Base-by-base conservation (phyloP, 1,140 invertebrate species). In the Aporrectodea caliginosa region DNA sequence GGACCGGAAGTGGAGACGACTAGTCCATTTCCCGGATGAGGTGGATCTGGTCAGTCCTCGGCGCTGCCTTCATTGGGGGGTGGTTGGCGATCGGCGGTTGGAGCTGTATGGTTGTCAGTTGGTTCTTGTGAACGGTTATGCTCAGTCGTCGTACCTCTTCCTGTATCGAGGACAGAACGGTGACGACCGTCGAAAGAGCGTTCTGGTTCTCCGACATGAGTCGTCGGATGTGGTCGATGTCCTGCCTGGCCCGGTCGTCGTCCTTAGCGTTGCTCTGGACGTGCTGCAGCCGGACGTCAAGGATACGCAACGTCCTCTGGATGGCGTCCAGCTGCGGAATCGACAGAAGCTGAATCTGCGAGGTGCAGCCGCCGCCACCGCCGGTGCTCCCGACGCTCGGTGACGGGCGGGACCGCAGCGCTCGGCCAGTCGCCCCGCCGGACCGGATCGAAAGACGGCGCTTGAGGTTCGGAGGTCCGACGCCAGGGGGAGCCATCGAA, bases 301-400 rank as follows among this genome's bases (percentile, higher is more conserved):
- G 81, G 31, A 88, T 82, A 76, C 88, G 87, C 78, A 87, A 86
- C 27, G 85, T 85, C 75, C 87, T 80, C 82, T 86, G 86, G 30
- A 88, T 88, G 35, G 85, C 86, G 78, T 88, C 87, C 34, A 88
- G 83, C 71, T 88, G 87, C 14, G 87, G 87, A 69, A 88, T 86
- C 27, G 85, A 84, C 69, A 88, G 78, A 14, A 86, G 85, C 71
- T 87, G 86, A 6, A 87, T 84, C 73, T 85, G 74, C 14, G 86
- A 85, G n/a, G 30, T 70, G 22, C 83, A 74, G 16, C 82, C 83
- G 69, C 83, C 77, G n/a, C n/a, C n/a, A n/a, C n/a, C n/a, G n/a
- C n/a, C n/a, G n/a, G n/a, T n/a, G n/a, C n/a, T n/a, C n/a, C n/a
- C n/a, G n/a, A n/a, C n/a, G n/a, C n/a, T n/a, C n/a, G n/a, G n/a